Conservation (phyloP, 2,797 vertebrate genomes). For the Muscicapa striata region DNA sequence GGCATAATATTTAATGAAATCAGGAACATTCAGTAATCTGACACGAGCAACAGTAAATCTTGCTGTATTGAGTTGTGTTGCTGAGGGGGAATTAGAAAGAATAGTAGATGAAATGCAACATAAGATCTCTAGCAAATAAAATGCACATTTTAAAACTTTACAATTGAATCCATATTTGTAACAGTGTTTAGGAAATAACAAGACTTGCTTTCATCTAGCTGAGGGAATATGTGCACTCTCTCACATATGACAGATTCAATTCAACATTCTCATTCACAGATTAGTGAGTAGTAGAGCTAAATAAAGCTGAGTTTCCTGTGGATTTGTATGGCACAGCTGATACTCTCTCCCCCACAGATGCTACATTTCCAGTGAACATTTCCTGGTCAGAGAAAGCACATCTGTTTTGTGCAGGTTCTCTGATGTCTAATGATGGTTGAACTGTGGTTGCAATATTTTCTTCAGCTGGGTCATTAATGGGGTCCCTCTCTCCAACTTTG, state of each 20-base stretch:
- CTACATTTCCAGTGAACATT: fast-evolving
- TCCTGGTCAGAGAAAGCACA: not conserved
- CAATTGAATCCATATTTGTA: not conserved
- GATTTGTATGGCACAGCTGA: not conserved
- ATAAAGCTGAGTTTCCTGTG: not conserved
- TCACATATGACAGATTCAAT: not conserved
- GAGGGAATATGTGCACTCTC: not conserved
- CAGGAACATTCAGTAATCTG: not conserved
- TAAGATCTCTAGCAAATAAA: not conserved
- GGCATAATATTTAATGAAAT: not conserved
- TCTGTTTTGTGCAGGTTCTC: not conserved
- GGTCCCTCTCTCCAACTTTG: not conserved
- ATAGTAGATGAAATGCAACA: not conserved
- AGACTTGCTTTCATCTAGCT: not conserved
- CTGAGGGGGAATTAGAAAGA: not conserved
- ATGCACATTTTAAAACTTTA: not conserved
- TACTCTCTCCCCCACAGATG: not conserved
- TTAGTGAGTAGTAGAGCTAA: not conserved
- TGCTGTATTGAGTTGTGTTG: not conserved
- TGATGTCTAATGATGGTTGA: not conserved
- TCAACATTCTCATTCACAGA: not conserved
- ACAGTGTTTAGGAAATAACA: not conserved
- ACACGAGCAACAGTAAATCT: not conserved
- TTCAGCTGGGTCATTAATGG: not conserved
- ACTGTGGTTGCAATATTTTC: not conserved